Percentiles rank a stretch among this genome's conserved stretches.
Evolutionary conservation across 2,797 vertebrate genomes (phyloP).

Genomic region (Leucoraja ocellata): DNA sequence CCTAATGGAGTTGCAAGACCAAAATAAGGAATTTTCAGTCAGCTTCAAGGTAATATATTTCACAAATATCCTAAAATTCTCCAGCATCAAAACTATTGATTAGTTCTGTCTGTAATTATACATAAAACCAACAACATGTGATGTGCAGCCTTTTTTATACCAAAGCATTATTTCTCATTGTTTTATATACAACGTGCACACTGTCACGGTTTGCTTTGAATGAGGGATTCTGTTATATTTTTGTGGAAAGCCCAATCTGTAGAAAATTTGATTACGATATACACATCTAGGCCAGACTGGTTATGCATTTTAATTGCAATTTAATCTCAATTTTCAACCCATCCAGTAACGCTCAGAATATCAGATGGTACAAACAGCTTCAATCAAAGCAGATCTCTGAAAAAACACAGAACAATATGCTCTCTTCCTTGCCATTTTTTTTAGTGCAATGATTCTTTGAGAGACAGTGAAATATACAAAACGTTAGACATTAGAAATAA

Average conservation of each 20-base stretch:
- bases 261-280: background rate
- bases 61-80: background rate
- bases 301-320: constrained; percentile 26
- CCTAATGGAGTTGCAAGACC: background rate
- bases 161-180: background rate
- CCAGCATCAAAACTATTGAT: too few relatives aligned
- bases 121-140: background rate
- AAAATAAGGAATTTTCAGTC: constrained; percentile 1
- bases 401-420: background rate
- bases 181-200: background rate
- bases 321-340: constrained; percentile 21
- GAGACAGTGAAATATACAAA: background rate
- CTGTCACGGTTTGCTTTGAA: background rate
- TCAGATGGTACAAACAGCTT: background rate
- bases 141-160: background rate
- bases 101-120: background rate
- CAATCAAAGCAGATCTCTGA: background rate
- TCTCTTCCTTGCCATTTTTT: background rate
- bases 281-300: background rate
- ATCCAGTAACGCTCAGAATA: background rate
- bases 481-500: background rate
- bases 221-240: background rate
- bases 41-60: background rate
- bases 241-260: background rate
- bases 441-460: constrained; percentile 2